Conservation (phyloP, 2,113 vertebrate species). For the Symphodus melops region DNA sequence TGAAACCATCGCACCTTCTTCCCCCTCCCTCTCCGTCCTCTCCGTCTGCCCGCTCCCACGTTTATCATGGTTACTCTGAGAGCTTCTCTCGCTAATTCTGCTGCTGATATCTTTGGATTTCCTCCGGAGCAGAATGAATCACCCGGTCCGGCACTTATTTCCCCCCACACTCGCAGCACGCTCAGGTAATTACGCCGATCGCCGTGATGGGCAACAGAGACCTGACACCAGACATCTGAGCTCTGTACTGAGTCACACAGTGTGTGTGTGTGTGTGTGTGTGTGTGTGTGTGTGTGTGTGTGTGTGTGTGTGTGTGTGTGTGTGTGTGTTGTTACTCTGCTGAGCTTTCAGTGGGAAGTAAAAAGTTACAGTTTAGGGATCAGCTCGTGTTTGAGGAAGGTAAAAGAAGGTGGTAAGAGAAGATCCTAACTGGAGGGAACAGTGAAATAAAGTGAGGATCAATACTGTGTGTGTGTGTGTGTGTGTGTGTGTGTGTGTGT, state of each 20-base stretch:
- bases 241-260: conserved; percentile 21
- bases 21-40: conserved; percentile 49
- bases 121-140: neutral
- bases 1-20: conserved; percentile 64
- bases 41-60: conserved; percentile 23
- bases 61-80: conserved; percentile 44
- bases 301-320: conserved; percentile 14
- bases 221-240: conserved; percentile 76
- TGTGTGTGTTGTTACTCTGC: conserved; percentile 16
- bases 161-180: conserved; percentile 37
- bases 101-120: neutral
- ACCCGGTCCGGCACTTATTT: neutral
- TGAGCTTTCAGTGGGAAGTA: neutral
- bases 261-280: conserved; percentile 15
- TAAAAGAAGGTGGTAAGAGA: neutral
- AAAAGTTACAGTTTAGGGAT: conserved; percentile 8
- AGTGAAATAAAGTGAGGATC: neutral
- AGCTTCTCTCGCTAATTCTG: conserved; percentile 7
- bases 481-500: too few relatives aligned
- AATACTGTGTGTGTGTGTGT: conserved; percentile 1
- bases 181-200: conserved; percentile 69
- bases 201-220: conserved; percentile 47
- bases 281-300: conserved; percentile 8
- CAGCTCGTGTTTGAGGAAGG: neutral
- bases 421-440: neutral